Percentiles rank a stretch among this genome's conserved stretches.
These are phyloP conservation scores for Synanthedon formicaeformis DNA, from an alignment of 2,888 invertebrate species.

Conservation along the genomic window DNA sequence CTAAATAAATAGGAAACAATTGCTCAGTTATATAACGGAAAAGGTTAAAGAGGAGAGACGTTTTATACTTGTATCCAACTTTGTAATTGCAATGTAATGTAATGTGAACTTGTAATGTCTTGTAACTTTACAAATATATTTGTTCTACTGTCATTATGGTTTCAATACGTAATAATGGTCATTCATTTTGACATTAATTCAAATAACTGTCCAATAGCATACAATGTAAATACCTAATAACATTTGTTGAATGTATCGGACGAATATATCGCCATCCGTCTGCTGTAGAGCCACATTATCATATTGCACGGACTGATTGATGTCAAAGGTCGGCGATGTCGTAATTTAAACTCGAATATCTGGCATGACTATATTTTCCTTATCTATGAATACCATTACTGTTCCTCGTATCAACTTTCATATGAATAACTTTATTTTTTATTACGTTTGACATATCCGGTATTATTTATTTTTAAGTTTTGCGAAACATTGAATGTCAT, in stretches of 20 bases:
- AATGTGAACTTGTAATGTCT: too few relatives aligned
- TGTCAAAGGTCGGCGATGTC: slow-evolving; percentile 36
- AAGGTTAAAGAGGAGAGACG: too few relatives aligned
- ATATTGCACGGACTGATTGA: slow-evolving; percentile 37
- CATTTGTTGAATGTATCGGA: slow-evolving; percentile 5
- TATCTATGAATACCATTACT: slow-evolving; percentile 8
- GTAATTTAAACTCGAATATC: slow-evolving; percentile 7
- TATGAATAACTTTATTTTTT: slow-evolving; percentile 1
- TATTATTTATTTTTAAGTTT: not conserved
- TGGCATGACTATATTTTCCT: slow-evolving; percentile 1
- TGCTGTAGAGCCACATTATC: slow-evolving; percentile 19
- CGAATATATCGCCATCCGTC: slow-evolving; percentile 11
- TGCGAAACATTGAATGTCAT: not conserved
- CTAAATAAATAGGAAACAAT: too few relatives aligned
- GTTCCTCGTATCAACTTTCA: slow-evolving; percentile 2
- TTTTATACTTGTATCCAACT: too few relatives aligned
- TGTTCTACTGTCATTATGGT: too few relatives aligned
- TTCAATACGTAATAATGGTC: too few relatives aligned
- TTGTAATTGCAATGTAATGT: too few relatives aligned
- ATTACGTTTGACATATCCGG: not conserved
- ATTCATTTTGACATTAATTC: too few relatives aligned
- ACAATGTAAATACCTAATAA: too few relatives aligned
- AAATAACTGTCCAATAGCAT: too few relatives aligned
- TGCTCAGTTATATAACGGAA: too few relatives aligned
- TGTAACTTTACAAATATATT: too few relatives aligned